Evolutionary conservation across 2,797 vertebrate genomes (phyloP).

Genomic region (Sebastes vulpes): DNA sequence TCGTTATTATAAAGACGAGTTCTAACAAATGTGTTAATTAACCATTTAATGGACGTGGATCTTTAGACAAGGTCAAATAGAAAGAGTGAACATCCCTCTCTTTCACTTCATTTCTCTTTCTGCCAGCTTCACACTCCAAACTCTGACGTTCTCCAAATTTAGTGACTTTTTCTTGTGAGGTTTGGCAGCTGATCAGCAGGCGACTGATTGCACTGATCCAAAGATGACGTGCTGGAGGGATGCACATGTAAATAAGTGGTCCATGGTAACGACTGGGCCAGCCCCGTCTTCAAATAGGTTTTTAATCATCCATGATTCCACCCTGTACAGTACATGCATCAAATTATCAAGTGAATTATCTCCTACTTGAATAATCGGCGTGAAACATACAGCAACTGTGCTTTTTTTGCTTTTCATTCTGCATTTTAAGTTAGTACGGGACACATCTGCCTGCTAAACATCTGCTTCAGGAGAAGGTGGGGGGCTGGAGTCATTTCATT

Average conservation of each 20-base stretch:
- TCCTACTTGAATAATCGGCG: conserved; percentile 7
- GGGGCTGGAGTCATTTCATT: conserved; percentile 31
- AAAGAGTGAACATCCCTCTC: background rate
- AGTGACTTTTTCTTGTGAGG: background rate
- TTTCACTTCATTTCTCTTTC: background rate
- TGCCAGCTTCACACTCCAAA: conserved; percentile 6
- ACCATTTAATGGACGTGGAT: background rate
- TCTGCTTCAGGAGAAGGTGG: conserved; percentile 20
- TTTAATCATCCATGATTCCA: background rate
- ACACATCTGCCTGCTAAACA: conserved; percentile 14
- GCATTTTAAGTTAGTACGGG: background rate
- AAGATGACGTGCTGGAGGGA: conserved; percentile 32
- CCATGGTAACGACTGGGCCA: background rate
- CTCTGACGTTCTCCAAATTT: background rate
- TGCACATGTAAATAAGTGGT: conserved; percentile 24
- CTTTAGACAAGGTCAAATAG: background rate
- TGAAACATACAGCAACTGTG: background rate
- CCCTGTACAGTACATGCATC: background rate
- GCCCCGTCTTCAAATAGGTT: background rate
- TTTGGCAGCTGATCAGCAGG: conserved; percentile 28
- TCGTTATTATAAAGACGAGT: background rate
- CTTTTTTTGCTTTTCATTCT: conserved; percentile 28
- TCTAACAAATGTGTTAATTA: background rate
- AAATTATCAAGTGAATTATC: background rate
- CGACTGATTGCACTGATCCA: conserved; percentile 37